These are phyloP conservation scores for Limonius californicus DNA, from an alignment of 1,140 invertebrate genomes.

Conservation along the genomic window DNA sequence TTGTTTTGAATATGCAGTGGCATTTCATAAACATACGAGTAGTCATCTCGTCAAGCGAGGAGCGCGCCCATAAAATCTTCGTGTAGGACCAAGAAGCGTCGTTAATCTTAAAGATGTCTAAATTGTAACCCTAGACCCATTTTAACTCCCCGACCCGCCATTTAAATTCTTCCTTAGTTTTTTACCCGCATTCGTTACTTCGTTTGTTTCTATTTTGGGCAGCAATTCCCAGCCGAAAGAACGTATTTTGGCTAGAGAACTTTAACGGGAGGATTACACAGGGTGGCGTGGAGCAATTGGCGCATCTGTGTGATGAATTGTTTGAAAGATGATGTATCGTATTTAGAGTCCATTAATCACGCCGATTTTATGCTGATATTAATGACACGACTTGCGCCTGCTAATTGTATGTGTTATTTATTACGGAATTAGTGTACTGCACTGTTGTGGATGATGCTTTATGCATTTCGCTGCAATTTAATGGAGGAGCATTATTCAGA, in stretches of 20 bases:
- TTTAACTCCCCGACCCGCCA: conserved; percentile 14
- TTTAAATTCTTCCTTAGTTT: conserved; percentile 8
- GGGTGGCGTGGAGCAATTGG: conserved; percentile 20
- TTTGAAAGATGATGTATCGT: conserved; percentile 19
- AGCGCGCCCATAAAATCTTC: conserved; percentile 21
- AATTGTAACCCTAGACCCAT: conserved; percentile 26
- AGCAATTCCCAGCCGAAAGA: no score
- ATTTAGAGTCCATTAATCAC: conserved; percentile 18
- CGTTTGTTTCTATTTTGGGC: conserved; percentile 4
- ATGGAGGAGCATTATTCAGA: no score
- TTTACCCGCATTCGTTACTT: not conserved
- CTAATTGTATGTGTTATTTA: conserved; percentile 24
- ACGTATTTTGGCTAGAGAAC: not conserved
- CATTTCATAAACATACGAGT: conserved; percentile 25
- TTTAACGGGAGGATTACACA: not conserved
- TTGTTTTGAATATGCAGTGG: conserved; percentile 13
- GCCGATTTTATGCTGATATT: conserved; percentile 9
- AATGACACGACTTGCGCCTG: conserved; percentile 18
- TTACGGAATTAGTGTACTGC: not conserved
- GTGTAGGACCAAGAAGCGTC: conserved; percentile 17
- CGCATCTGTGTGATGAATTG: conserved; percentile 26
- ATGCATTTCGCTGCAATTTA: not conserved
- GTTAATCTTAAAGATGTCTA: conserved; percentile 30
- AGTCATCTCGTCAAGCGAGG: conserved; percentile 1
- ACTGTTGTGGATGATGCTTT: not conserved